A percentile compares a stretch with the other conserved stretches of the same genome.
phyloP scores from a whole-genome alignment of 2,113 vertebrate species.

The Hirundichthys speculiger region DNA sequence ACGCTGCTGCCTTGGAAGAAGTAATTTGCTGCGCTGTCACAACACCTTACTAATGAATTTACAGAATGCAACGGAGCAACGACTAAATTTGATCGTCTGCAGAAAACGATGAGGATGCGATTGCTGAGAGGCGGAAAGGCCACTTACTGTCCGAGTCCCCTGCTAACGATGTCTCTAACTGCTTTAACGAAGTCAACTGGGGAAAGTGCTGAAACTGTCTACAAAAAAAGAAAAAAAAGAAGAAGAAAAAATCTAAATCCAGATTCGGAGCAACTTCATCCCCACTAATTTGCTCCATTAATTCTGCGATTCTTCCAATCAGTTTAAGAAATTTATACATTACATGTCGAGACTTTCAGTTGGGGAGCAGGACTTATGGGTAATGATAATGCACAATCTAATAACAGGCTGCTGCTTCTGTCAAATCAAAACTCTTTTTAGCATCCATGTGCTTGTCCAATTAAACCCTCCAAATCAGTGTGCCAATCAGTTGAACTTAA shows the following conservation, averaged over 20 bases:
- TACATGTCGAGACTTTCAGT: slow-evolving; percentile 47
- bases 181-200: slow-evolving; percentile 43
- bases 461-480: slow-evolving; percentile 68
- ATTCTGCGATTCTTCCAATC: slow-evolving; percentile 59
- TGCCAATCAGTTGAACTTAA: slow-evolving; percentile 68
- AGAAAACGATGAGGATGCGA: slow-evolving; percentile 53
- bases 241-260: slow-evolving; percentile 29
- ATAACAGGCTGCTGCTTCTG: slow-evolving; percentile 63
- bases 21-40: slow-evolving; percentile 50
- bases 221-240: slow-evolving; percentile 1
- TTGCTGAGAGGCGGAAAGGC: slow-evolving; percentile 58
- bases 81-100: slow-evolving; percentile 40
- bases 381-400: slow-evolving; percentile 70
- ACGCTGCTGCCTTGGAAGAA: slow-evolving; percentile 13
- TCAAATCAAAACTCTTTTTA: slow-evolving; percentile 67
- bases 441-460: slow-evolving; percentile 61
- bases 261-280: slow-evolving; percentile 47
- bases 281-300: slow-evolving; percentile 22
- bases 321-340: slow-evolving; percentile 61
- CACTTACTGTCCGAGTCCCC: slow-evolving; percentile 47
- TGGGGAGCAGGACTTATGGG: too few species aligned
- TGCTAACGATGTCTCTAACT: slow-evolving; percentile 67
- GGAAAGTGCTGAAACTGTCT: slow-evolving; percentile 58
- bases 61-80: slow-evolving; percentile 39
- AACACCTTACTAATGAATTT: slow-evolving; percentile 58